Evolutionary conservation across 2,888 invertebrate species (phyloP).

Genomic region (Deilephila elpenor): DNA sequence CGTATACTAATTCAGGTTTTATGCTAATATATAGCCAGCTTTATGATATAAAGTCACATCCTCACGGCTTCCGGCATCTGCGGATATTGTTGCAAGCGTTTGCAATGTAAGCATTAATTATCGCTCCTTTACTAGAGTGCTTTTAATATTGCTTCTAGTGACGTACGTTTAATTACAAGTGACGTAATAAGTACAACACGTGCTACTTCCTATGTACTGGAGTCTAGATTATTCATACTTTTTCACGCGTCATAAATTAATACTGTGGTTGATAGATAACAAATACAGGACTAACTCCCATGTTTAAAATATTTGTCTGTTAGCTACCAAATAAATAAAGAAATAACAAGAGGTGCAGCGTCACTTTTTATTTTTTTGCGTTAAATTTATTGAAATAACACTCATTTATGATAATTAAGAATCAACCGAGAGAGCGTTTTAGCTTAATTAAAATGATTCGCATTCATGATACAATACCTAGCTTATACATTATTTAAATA

Average conservation of each 20-base stretch:
- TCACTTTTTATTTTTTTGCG: not conserved
- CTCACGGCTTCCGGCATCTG: not conserved
- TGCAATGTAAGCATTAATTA: not conserved
- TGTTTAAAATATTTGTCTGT: too few species aligned
- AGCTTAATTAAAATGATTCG: not conserved
- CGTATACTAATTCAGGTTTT: too few species aligned
- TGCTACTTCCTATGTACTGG: too few species aligned
- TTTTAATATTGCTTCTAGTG: too few species aligned
- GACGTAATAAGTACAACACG: too few species aligned
- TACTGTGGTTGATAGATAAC: too few species aligned
- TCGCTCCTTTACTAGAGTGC: not conserved
- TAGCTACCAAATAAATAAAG: not conserved
- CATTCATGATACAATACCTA: too few species aligned
- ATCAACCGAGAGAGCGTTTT: not conserved
- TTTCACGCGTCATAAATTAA: too few species aligned
- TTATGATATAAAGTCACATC: not conserved
- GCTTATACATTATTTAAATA: too few species aligned
- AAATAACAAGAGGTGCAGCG: not conserved
- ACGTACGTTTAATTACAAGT: too few species aligned
- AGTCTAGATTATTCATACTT: too few species aligned
- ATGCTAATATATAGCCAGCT: not conserved
- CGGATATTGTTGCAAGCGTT: conserved; percentile 22
- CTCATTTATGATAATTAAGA: conserved; percentile 4
- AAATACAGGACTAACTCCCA: too few species aligned
- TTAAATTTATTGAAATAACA: conserved; percentile 10